Evolutionary conservation across 2,888 invertebrate genomes (phyloP).

Genomic region (Drosophila imparisetae): DNA sequence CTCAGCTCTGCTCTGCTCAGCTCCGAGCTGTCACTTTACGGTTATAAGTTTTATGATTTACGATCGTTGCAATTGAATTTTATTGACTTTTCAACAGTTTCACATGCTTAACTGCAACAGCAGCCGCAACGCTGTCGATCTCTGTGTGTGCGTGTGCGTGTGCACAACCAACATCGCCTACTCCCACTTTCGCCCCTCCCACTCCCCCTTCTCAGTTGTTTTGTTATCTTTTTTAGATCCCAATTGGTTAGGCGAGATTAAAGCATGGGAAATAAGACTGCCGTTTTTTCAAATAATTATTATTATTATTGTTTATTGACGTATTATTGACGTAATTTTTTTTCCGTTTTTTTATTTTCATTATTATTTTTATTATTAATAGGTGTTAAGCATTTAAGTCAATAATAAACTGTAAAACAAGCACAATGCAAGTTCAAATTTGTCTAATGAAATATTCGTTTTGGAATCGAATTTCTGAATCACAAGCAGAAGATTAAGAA

Average conservation of each 20-base stretch:
- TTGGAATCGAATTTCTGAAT: not conserved
- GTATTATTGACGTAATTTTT: not conserved
- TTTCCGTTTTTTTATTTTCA: not conserved
- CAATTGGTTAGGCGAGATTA: conserved; percentile 23
- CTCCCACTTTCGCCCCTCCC: conserved; percentile 36
- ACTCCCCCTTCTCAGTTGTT: conserved; percentile 6
- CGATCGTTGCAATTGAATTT: conserved; percentile 80
- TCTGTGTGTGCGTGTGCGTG: not conserved
- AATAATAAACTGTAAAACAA: not conserved
- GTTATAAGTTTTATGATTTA: conserved; percentile 84
- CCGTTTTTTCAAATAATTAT: not conserved
- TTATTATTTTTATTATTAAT: not conserved
- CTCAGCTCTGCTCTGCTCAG: conserved; percentile 57
- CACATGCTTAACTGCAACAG: conserved; percentile 45
- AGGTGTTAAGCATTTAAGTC: not conserved
- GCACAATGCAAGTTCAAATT: not conserved
- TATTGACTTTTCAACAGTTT: conserved; percentile 82
- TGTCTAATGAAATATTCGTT: not conserved
- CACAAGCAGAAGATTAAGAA: not conserved
- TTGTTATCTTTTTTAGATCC: conserved; percentile 28
- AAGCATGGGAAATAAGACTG: conserved; percentile 5
- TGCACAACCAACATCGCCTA: conserved; percentile 9
- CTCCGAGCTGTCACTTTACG: conserved; percentile 75
- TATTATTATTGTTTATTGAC: not conserved
- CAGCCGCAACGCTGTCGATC: conserved; percentile 7